These are phyloP conservation scores for Hanleya hanleyi DNA, from an alignment of 2,888 invertebrate genomes.

Conservation along the genomic window DNA sequence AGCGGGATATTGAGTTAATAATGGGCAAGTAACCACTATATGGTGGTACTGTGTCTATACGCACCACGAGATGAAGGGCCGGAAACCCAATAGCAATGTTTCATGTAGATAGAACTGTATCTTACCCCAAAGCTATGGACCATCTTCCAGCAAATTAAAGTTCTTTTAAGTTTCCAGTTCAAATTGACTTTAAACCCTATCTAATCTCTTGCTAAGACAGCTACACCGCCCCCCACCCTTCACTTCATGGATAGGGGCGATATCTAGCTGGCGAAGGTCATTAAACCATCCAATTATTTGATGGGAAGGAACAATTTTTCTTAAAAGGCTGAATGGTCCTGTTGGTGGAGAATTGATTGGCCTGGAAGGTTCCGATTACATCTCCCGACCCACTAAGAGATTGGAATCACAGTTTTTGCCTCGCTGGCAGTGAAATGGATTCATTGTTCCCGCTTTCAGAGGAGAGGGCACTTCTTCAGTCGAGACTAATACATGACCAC, in stretches of 20 bases:
- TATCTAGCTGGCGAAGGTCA: too few relatives aligned
- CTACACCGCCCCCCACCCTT: background rate
- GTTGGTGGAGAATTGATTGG: constrained; percentile 1
- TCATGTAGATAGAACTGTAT: too few relatives aligned
- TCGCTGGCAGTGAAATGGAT: background rate
- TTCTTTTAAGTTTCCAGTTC: background rate
- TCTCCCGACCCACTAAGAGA: background rate
- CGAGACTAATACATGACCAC: background rate
- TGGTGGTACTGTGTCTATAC: too few relatives aligned
- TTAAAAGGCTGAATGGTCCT: background rate
- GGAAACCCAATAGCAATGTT: too few relatives aligned
- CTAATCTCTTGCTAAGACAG: background rate
- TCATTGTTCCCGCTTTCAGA: background rate
- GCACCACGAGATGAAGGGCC: too few relatives aligned
- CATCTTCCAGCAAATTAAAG: too few relatives aligned
- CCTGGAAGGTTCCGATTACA: background rate
- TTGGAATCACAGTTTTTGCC: background rate
- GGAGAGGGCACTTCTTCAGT: background rate
- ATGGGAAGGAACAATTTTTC: background rate
- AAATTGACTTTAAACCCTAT: background rate
- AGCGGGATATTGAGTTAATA: constrained; percentile 5
- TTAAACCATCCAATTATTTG: constrained; percentile 2
- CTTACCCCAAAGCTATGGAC: too few relatives aligned
- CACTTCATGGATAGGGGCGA: too few relatives aligned
- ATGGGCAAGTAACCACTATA: too few relatives aligned